Base-by-base conservation (phyloP, 2,888 invertebrate species). In the Clunio marinus region DNA sequence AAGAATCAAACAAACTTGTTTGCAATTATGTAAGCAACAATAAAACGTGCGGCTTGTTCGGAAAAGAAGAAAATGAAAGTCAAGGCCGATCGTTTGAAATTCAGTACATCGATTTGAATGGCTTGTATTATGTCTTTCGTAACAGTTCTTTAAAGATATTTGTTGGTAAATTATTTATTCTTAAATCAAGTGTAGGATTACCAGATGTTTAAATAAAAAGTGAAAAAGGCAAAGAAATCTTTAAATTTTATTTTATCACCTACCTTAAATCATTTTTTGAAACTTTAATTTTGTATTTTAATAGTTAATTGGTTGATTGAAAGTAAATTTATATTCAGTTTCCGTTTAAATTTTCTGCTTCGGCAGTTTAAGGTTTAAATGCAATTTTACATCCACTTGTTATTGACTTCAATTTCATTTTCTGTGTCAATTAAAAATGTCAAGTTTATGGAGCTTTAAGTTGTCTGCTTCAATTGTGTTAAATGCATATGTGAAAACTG, bases 61-160 rank as follows among this genome's bases (percentile, higher is more conserved):
- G 22, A 15, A 27, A 27, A 37, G 37, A 63, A 63, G 63, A 63
- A 63, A 63, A 63, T 63, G 63, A 63, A 63, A 63, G 63, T 63
- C 63, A 63, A 63, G 63, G 63, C 5, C 63, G 25, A 8, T 57
- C 15, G 57, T 15, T 15, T 25, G 27, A 27, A 58, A 58, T 28
- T 58, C 32, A 32, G 58, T 32, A 28, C 58, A 28, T 28, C 28
- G 28, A 27, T 15, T 58, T 58, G 20, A 28, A 17, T 28, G 27
- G n/a, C n/a, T 58, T 58, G 28, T 58, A n/a, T n/a, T n/a, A n/a
- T n/a, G n/a, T n/a, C n/a, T n/a, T 28, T n/a, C 13, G 28, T 20
- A 15, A 58, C 17, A 8, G 32, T 58, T 58, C 58, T 58, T 8
- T 27, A 15, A 15, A 58, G 22, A 20, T 46, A 10, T 17, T 32